phyloP scores from a whole-genome alignment of 2,113 vertebrate species.

The Lepisosteus oculatus region DNA sequence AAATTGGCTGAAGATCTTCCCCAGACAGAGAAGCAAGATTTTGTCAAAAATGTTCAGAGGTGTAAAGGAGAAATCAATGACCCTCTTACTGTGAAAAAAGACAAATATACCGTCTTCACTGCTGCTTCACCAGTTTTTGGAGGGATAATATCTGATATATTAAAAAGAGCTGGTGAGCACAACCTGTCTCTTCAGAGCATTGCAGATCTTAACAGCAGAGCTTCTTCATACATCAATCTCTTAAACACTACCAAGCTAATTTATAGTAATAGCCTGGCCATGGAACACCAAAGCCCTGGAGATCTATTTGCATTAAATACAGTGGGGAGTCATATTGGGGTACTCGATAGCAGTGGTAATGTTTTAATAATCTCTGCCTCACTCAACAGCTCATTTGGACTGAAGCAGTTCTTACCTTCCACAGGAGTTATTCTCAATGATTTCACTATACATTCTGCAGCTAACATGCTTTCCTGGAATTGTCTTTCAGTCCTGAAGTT shows the following conservation, averaged over 20 bases:
- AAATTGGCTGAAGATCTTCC: constrained; percentile 45
- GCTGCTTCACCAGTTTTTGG: constrained; percentile 33
- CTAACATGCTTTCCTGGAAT: constrained; percentile 33
- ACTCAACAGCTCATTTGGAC: constrained; percentile 60
- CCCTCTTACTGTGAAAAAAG: constrained; percentile 23
- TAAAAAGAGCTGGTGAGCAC: constrained; percentile 26
- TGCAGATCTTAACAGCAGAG: constrained; percentile 23
- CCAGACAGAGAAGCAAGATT: constrained; percentile 11
- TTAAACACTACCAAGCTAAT: constrained; percentile 25
- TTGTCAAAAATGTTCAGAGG: constrained; percentile 18
- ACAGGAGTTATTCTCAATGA: constrained; percentile 55
- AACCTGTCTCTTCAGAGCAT: constrained; percentile 19
- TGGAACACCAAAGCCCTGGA: constrained; percentile 10
- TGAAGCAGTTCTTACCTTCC: constrained; percentile 47
- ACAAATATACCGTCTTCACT: constrained; percentile 42
- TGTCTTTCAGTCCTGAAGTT: constrained; percentile 48
- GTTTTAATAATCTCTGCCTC: constrained; percentile 55
- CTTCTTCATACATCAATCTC: constrained; percentile 28
- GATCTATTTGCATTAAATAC: constrained; percentile 25
- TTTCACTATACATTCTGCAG: constrained; percentile 25
- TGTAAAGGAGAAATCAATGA: constrained; percentile 34
- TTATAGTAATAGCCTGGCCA: constrained; percentile 2
- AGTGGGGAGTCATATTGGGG: constrained; percentile 43
- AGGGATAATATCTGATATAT: constrained; percentile 36
- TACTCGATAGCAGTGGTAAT: constrained; percentile 46